These are phyloP conservation scores for Thysanoteuthis rhombus DNA, from an alignment of 2,888 invertebrate genomes.

Conservation along the genomic window DNA sequence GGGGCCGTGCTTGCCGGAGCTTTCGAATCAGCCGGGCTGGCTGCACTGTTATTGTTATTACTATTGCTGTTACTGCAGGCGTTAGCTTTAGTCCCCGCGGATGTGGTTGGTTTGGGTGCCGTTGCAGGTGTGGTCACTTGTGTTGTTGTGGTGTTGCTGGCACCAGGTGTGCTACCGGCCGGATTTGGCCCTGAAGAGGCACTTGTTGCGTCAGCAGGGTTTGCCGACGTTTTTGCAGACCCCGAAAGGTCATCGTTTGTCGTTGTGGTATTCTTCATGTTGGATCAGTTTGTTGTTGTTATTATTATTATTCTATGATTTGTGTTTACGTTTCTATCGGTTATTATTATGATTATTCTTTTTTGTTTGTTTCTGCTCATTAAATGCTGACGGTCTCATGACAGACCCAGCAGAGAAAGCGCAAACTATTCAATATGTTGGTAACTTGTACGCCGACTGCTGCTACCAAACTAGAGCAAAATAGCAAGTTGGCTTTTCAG, in stretches of 20 bases:
- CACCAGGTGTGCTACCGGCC: neutral
- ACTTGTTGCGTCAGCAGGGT: neutral
- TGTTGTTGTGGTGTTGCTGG: neutral
- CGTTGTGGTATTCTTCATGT: neutral
- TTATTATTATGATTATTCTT: neutral
- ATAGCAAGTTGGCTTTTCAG: neutral
- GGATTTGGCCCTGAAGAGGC: neutral
- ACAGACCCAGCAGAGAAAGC: too few relatives aligned
- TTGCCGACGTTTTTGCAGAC: neutral
- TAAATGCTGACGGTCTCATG: neutral
- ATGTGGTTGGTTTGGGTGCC: neutral
- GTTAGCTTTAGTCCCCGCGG: neutral
- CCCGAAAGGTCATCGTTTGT: neutral
- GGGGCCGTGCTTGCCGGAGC: neutral
- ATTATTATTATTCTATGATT: neutral
- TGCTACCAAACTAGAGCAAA: too few relatives aligned
- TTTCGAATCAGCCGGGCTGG: neutral
- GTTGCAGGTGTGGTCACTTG: neutral
- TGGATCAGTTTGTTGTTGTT: neutral
- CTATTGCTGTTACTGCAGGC: neutral
- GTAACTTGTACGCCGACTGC: neutral
- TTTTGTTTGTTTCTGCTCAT: neutral
- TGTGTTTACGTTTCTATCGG: neutral
- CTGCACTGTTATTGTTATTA: neutral
- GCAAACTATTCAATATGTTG: neutral